Base-by-base conservation (phyloP, 2,888 invertebrate species). In the Drosophila ezoana region DNA sequence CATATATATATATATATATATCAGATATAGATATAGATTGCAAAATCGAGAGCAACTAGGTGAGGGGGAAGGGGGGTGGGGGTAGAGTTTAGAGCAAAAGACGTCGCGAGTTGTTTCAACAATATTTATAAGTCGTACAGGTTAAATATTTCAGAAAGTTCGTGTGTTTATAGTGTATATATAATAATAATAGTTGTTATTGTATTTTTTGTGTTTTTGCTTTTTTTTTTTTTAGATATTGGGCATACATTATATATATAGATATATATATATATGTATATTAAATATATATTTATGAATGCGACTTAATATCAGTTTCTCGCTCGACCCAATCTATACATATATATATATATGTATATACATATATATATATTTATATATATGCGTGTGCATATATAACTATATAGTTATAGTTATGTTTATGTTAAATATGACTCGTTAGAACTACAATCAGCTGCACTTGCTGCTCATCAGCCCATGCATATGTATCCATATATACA, bases 361-460 rank as follows among this genome's bases (percentile, higher is more conserved):
- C 33, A 48, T 11, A 40, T 14, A 9, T 41, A 41, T 10, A 41
- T 18, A 2, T 18, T 1, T 18, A 3, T 3, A 18, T 43, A 43
- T 37, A 40, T 18, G 20, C 8, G 20, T 23, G 45, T 18, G 10
- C n/a, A 40, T 23, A 45, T 18, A 37, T 33, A 48, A 14, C 11
- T 48, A 37, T 43, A 45, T 43, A 33, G 16, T 9, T 43, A 45
- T 43, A 33, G 16, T 9, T 61, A 33, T 56, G 35, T 41, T 18
- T 37, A 13, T 59, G 56, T 56, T 60, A 76, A 71, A 60, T 71
- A 71, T 76, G 73, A 73, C 71, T 73, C 64, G 59, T 68, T 62
- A 64, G 60, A 70, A 57, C 71, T 69, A 63, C 57, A 74, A 28
- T 53, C 56, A 54, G 58, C 51, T 63, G 69, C 60, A 67, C 52